phyloP scores from a whole-genome alignment of 37 sponge, comb jelly and placozoan species.

The Chondrilla cf. caribensis region DNA sequence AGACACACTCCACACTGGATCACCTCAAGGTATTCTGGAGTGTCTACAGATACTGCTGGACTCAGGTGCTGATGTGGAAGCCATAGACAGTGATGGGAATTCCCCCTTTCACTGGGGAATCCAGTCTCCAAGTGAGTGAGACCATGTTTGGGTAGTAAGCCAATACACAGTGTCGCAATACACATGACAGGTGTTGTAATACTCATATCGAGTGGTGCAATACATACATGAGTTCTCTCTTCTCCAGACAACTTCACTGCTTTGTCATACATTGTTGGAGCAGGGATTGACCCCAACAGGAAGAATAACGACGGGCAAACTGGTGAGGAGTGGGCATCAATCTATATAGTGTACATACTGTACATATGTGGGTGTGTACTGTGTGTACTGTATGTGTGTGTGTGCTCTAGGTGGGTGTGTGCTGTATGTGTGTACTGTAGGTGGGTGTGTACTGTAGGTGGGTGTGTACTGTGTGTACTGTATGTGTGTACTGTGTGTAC shows the following conservation, averaged over 20 bases:
- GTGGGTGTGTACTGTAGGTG: too few relatives aligned
- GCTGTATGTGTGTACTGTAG: too few relatives aligned
- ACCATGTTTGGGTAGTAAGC: background rate
- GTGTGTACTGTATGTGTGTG: constrained; percentile 7
- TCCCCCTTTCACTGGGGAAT: constrained; percentile 72
- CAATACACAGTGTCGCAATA: too few relatives aligned
- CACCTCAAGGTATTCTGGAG: constrained; percentile 19
- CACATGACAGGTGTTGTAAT: too few relatives aligned
- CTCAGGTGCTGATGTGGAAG: constrained; percentile 39
- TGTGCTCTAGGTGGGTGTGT: constrained; percentile 7
- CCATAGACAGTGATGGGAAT: constrained; percentile 35
- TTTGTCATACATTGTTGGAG: constrained; percentile 34
- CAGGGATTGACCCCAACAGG: constrained; percentile 65
- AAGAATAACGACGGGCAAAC: constrained; percentile 45
- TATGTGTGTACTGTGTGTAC: constrained; percentile 9
- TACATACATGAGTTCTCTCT: too few relatives aligned
- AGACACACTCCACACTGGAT: constrained; percentile 9
- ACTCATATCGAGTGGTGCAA: too few relatives aligned
- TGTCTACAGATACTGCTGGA: constrained; percentile 47
- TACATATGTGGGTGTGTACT: background rate
- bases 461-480: too few relatives aligned
- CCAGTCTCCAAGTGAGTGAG: constrained; percentile 48
- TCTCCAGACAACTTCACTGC: constrained; percentile 55
- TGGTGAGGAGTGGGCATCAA: constrained; percentile 12
- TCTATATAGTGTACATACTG: background rate